Evolutionary conservation across 1,140 invertebrate genomes (phyloP), one percentile per base, ranked within the genome.

Genomic region (Cheumatopsyche charites): DNA sequence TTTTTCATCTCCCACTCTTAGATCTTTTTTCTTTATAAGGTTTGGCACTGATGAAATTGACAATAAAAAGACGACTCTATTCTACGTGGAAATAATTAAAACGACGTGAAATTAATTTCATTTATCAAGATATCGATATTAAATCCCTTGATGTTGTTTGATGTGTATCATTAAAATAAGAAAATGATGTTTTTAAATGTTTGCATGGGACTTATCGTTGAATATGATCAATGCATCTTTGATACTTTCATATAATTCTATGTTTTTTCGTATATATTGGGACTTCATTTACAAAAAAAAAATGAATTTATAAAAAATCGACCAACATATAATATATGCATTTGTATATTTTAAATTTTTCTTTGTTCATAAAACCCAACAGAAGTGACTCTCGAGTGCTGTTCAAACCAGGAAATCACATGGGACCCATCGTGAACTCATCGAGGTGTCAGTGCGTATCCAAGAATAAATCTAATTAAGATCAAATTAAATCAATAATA

Each of bases 391-490:
- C 85, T 71, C 85, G 90, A 78, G 90, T 91, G 78, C 83, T 91
- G 80, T 91, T 90, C 86, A 86, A 86, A 81, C 86, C 87, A 77
- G 86, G 87, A 78, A 91, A 90, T 85, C 90, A 90, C 84, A 88
- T 90, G 87, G 84, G 80, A 76, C 77, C 83, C 75, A 83, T 81
- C 77, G 77, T 78, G 77, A 81, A 81, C 78, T 81, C 82, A 75
- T 78, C 84, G 83, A 86, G 88, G 87, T 87, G 86, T 79, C 87
- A 85, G 85, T 86, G 65, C 65, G 65, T 67, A 67, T 67, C 17
- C 1, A 9, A 52, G 23, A 52, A 52, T 19, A 52, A 2, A 15
- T 9, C n/a, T 9, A 36, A 23, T 55, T 55, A 55, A 23, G 36
- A 52, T 15, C 26, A 43, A 68, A 36, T 36, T 36, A 36, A 36